phyloP scores from a whole-genome alignment of 1,140 invertebrate genomes.

The Pinna nobilis region DNA sequence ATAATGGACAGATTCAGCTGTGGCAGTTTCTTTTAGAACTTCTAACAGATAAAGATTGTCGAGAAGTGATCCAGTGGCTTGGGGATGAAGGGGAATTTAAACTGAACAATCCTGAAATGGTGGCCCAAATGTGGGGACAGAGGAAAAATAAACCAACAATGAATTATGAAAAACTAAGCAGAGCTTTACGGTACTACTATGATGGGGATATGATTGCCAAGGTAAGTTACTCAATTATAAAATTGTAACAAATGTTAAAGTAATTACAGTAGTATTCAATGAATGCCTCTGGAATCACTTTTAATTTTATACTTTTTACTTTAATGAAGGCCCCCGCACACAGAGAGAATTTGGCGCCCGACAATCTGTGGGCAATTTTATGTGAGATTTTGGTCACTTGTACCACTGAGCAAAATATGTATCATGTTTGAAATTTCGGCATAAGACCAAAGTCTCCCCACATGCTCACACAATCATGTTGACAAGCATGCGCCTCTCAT shows the following conservation, averaged over 20 bases:
- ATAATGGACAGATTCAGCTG: slow-evolving; percentile 98
- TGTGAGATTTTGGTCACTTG: background rate
- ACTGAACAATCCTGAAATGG: slow-evolving; percentile 98
- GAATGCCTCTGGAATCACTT: too few species aligned
- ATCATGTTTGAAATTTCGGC: too few species aligned
- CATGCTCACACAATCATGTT: too few species aligned
- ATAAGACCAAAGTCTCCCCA: too few species aligned
- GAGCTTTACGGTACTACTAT: slow-evolving; percentile 98
- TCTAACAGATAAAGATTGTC: slow-evolving; percentile 82
- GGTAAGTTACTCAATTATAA: slow-evolving; percentile 53
- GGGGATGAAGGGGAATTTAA: slow-evolving; percentile 99
- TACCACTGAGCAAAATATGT: too few species aligned
- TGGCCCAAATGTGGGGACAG: slow-evolving; percentile 96
- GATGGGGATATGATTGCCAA: slow-evolving; percentile 99
- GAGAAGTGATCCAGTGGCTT: slow-evolving; percentile 86
- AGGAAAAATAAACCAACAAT: slow-evolving; percentile 99
- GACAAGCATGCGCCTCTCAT: too few species aligned
- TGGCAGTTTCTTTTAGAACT: slow-evolving; percentile 99
- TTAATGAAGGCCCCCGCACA: too few species aligned
- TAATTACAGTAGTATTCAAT: too few species aligned
- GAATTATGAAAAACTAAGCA: slow-evolving; percentile 98
- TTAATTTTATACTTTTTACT: too few species aligned
- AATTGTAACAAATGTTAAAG: too few species aligned
- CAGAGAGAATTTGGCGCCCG: too few species aligned
- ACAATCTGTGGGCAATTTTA: background rate